A percentile compares a stretch with the other conserved stretches of the same genome.
phyloP scores from a whole-genome alignment of 1,140 invertebrate species.

The Apis laboriosa region DNA sequence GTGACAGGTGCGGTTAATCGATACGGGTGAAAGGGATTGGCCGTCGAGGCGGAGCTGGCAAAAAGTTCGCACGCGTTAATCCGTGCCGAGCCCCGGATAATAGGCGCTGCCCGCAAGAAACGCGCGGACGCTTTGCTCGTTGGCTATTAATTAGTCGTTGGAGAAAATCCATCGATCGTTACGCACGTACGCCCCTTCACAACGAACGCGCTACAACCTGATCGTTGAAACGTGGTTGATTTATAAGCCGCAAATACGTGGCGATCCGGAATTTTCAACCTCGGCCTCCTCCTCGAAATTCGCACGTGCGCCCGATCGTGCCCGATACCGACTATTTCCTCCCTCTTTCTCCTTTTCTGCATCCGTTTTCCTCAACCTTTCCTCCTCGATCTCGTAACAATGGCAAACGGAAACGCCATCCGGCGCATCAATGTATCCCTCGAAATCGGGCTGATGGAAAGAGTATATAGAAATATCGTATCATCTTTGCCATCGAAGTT shows the following conservation, averaged over 20 bases:
- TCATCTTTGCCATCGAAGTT: too few species aligned
- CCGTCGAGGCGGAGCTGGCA: constrained; percentile 9
- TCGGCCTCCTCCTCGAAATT: too few species aligned
- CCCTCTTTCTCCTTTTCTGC: too few species aligned
- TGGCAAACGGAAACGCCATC: too few species aligned
- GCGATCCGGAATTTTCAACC: too few species aligned
- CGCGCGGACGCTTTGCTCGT: constrained; percentile 22
- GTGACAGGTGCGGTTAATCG: constrained; percentile 42
- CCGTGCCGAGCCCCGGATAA: constrained; percentile 47
- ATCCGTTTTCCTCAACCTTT: too few species aligned
- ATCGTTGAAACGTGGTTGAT: constrained; percentile 14
- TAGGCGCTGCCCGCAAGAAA: constrained; percentile 41
- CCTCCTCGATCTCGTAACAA: too few species aligned
- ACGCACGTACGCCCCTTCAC: constrained; percentile 14
- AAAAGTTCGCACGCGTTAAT: constrained; percentile 56
- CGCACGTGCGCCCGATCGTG: too few species aligned
- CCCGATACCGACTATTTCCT: too few species aligned
- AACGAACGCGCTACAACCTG: not conserved
- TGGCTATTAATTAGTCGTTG: constrained; percentile 53
- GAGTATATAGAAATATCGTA: too few species aligned
- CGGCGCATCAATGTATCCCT: too few species aligned
- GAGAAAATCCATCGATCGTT: constrained; percentile 49
- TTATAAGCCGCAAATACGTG: not conserved
- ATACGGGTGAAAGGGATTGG: constrained; percentile 57
- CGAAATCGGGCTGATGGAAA: too few species aligned